Percentiles rank a stretch among this genome's conserved stretches.
Conservation (phyloP, 2,797 vertebrate species). For the Helarctos malayanus region DNA sequence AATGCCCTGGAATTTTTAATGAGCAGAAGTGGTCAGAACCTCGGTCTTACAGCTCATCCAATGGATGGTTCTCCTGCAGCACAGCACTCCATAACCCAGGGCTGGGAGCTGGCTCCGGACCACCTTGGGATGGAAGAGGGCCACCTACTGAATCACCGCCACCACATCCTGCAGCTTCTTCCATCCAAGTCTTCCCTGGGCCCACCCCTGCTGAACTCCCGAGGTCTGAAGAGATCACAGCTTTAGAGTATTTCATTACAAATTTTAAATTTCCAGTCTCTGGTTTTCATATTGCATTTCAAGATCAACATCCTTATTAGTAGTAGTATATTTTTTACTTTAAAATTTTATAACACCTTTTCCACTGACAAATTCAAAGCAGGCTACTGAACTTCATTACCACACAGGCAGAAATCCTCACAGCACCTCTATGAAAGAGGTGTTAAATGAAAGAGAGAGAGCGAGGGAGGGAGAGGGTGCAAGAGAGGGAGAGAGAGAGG, state of each 20-base stretch:
- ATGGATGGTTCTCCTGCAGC: slow-evolving; percentile 65
- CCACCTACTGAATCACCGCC: slow-evolving; percentile 81
- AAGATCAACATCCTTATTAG: slow-evolving; percentile 83
- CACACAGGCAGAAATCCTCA: slow-evolving; percentile 78
- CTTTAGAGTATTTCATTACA: slow-evolving; percentile 65
- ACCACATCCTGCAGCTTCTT: slow-evolving; percentile 83
- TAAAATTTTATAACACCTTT: slow-evolving; percentile 71
- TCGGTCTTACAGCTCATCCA: slow-evolving; percentile 62
- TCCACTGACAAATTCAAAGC: slow-evolving; percentile 75
- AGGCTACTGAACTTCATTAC: slow-evolving; percentile 70
- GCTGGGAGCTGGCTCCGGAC: slow-evolving; percentile 71
- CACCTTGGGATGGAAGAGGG: slow-evolving; percentile 82
- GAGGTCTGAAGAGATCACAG: slow-evolving; percentile 65
- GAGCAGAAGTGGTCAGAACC: slow-evolving; percentile 79
- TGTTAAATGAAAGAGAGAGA: slow-evolving; percentile 46
- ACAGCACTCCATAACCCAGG: slow-evolving; percentile 18
- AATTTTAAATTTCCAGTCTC: slow-evolving; percentile 76
- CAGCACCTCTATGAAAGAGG: slow-evolving; percentile 58
- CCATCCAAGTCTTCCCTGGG: slow-evolving; percentile 72
- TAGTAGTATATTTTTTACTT: slow-evolving; percentile 68
- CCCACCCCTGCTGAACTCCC: slow-evolving; percentile 76
- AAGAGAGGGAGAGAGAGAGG: not conserved
- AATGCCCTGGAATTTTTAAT: slow-evolving; percentile 80
- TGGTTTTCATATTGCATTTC: slow-evolving; percentile 81
- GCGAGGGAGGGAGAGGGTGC: not conserved